Evolutionary conservation across 2,113 vertebrate genomes (phyloP).

Genomic region (Budorcas taxicolor): DNA sequence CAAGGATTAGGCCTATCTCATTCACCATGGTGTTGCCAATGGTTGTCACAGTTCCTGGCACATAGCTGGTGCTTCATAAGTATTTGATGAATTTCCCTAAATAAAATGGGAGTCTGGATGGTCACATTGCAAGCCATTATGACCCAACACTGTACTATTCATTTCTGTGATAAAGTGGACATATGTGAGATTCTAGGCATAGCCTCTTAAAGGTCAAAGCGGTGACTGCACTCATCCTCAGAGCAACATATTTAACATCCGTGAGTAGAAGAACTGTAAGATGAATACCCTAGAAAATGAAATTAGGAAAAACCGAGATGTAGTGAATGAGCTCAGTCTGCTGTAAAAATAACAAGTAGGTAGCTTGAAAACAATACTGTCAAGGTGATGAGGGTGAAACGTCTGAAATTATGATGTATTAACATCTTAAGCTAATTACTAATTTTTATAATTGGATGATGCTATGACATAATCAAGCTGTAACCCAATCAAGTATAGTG

Average conservation of each 20-base stretch:
- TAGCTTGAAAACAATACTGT: not conserved
- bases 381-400: not conserved
- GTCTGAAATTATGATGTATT: not conserved
- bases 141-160: not conserved
- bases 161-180: not conserved
- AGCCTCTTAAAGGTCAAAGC: not conserved
- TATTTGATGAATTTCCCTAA: not conserved
- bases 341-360: not conserved
- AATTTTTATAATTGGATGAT: not conserved
- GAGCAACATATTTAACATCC: not conserved
- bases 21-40: not conserved
- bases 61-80: not conserved
- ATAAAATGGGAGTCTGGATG: not conserved
- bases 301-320: not conserved
- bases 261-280: not conserved
- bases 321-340: not conserved
- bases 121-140: not conserved
- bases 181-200: not conserved
- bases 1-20: not conserved
- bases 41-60: not conserved
- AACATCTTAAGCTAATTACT: not conserved
- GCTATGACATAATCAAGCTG: not conserved
- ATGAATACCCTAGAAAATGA: not conserved
- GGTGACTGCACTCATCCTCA: not conserved
- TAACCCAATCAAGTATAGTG: not conserved